Percentiles rank a stretch among this genome's conserved stretches.
These are phyloP conservation scores for Acanthosoma haemorrhoidale DNA, from an alignment of 2,888 invertebrate genomes.

Conservation along the genomic window DNA sequence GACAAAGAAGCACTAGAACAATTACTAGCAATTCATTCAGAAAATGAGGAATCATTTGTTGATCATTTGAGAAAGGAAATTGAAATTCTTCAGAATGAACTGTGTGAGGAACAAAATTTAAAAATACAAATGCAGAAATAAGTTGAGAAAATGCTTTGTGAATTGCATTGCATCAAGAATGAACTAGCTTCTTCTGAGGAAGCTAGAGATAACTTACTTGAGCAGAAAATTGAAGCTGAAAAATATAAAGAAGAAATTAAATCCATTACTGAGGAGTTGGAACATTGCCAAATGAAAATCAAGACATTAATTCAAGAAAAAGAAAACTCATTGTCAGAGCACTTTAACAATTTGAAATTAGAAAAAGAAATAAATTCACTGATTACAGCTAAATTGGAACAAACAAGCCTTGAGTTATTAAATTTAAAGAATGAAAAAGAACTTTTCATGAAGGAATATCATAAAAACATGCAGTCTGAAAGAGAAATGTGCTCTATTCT, in stretches of 20 bases:
- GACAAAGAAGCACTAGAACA: neutral
- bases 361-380: slow-evolving; percentile 6
- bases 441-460: neutral
- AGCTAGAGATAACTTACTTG: neutral
- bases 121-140: neutral
- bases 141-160: neutral
- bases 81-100: neutral
- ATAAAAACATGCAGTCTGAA: neutral
- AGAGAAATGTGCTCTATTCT: neutral
- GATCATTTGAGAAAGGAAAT: neutral
- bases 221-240: neutral
- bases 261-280: neutral
- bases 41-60: neutral
- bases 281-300: neutral
- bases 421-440: slow-evolving; percentile 4
- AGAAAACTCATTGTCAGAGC: neutral
- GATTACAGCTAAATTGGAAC: neutral
- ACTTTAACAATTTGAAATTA: neutral
- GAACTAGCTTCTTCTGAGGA: neutral
- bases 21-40: neutral
- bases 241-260: neutral
- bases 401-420: neutral
- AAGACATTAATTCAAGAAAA: slow-evolving; percentile 1
- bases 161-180: neutral
- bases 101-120: neutral